A percentile compares a stretch with the other conserved stretches of the same genome.
These are phyloP conservation scores for Enteromius mattozi DNA, from an alignment of 2,797 vertebrate genomes.

Conservation along the genomic window DNA sequence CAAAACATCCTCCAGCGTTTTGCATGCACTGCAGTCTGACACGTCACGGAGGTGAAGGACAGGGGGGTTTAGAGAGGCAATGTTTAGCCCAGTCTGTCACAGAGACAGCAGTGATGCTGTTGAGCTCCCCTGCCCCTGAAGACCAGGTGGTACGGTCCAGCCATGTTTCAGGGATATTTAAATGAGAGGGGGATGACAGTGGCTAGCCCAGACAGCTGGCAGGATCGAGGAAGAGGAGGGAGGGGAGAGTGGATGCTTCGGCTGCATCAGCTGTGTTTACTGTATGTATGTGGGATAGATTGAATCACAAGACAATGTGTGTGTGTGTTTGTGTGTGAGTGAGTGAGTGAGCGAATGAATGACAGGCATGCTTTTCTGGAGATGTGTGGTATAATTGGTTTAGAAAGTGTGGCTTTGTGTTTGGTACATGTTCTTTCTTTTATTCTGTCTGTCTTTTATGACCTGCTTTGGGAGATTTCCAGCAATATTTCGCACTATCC, in stretches of 20 bases:
- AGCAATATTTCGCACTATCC: constrained; percentile 27
- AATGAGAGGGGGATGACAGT: constrained; percentile 79
- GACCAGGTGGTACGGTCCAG: constrained; percentile 77
- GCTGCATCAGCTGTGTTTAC: constrained; percentile 61
- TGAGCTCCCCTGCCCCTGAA: constrained; percentile 59
- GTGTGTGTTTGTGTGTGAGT: neutral
- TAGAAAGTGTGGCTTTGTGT: constrained; percentile 32
- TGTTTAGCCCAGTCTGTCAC: constrained; percentile 45
- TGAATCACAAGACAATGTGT: constrained; percentile 20
- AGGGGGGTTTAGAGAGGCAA: constrained; percentile 45
- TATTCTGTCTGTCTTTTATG: constrained; percentile 20
- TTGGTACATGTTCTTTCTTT: constrained; percentile 9
- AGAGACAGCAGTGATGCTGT: constrained; percentile 54
- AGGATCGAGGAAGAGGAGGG: constrained; percentile 70
- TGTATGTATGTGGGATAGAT: constrained; percentile 56
- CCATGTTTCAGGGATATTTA: constrained; percentile 80
- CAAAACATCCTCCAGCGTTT: constrained; percentile 45
- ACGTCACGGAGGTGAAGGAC: constrained; percentile 58
- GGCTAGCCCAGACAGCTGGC: constrained; percentile 80
- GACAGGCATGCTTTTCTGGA: constrained; percentile 20
- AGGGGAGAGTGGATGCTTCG: constrained; percentile 64
- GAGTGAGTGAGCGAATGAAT: constrained; percentile 37
- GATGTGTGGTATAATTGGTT: constrained; percentile 30
- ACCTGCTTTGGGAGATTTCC: constrained; percentile 65
- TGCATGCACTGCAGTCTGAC: constrained; percentile 60